phyloP scores from a whole-genome alignment of 2,888 invertebrate genomes.

The Cotesia congregata region DNA sequence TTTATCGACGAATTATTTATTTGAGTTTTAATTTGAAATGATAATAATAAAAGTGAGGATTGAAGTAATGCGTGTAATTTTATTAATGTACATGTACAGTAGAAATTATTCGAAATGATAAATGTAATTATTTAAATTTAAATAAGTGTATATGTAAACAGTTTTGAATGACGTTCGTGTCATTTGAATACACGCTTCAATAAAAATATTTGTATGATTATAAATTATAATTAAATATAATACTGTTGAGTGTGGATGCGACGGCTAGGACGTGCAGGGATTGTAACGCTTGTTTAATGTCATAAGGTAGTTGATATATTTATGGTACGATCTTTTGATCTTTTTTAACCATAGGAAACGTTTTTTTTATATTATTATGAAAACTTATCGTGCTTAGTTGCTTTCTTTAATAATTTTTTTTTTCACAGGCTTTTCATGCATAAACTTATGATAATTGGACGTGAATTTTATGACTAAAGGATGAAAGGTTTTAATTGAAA shows the following conservation, averaged over 20 bases:
- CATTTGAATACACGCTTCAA: background rate
- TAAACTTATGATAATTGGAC: background rate
- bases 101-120: background rate
- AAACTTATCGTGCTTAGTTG: too few relatives aligned
- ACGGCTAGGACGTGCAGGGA: background rate
- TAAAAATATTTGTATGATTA: background rate
- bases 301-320: background rate
- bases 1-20: too few relatives aligned
- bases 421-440: background rate
- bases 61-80: background rate
- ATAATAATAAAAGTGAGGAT: background rate
- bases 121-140: background rate
- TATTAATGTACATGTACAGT: background rate
- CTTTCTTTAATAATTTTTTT: background rate
- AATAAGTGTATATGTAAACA: background rate
- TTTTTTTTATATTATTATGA: too few relatives aligned
- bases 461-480: background rate
- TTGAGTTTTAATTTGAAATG: background rate
- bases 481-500: background rate
- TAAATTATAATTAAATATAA: background rate
- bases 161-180: background rate
- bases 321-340: background rate
- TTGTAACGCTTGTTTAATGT: background rate
- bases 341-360: background rate
- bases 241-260: background rate